Evolutionary conservation across 2,888 invertebrate species (phyloP).

Genomic region (Sphaerophoria rueppellii): DNA sequence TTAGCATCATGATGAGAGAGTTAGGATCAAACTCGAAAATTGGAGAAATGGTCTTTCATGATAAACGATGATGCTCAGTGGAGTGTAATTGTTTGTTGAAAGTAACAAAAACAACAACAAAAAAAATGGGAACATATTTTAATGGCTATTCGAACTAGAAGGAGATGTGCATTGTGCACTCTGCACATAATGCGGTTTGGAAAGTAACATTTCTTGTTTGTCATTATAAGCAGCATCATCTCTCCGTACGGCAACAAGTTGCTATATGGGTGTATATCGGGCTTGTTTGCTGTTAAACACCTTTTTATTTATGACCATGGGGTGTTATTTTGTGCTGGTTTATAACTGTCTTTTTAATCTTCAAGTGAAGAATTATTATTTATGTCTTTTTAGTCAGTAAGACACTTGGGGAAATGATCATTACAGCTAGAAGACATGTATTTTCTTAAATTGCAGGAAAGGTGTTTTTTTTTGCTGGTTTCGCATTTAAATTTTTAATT

Average conservation of each 20-base stretch:
- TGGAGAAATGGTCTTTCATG: slow-evolving; percentile 31
- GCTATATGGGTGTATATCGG: slow-evolving; percentile 4
- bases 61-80: slow-evolving; percentile 29
- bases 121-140: slow-evolving; percentile 16
- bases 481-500: too few species aligned
- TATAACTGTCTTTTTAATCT: too few species aligned
- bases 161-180: neutral
- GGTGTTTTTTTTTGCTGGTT: too few species aligned
- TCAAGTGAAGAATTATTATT: too few species aligned
- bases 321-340: too few species aligned
- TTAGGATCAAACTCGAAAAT: slow-evolving; percentile 20
- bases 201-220: neutral
- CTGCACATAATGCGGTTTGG: slow-evolving; percentile 10
- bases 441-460: too few species aligned
- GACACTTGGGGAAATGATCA: too few species aligned
- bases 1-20: neutral
- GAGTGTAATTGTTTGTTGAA: slow-evolving; percentile 35
- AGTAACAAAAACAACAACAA: too few species aligned
- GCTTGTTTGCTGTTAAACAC: neutral
- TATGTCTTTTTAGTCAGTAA: too few species aligned
- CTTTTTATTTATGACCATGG: neutral
- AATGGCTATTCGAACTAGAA: slow-evolving; percentile 4
- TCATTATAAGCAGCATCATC: neutral
- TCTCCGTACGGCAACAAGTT: too few species aligned
- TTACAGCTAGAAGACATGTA: too few species aligned